Conservation (phyloP, 2,113 vertebrate species). For the Gnathonemus longibarbis region DNA sequence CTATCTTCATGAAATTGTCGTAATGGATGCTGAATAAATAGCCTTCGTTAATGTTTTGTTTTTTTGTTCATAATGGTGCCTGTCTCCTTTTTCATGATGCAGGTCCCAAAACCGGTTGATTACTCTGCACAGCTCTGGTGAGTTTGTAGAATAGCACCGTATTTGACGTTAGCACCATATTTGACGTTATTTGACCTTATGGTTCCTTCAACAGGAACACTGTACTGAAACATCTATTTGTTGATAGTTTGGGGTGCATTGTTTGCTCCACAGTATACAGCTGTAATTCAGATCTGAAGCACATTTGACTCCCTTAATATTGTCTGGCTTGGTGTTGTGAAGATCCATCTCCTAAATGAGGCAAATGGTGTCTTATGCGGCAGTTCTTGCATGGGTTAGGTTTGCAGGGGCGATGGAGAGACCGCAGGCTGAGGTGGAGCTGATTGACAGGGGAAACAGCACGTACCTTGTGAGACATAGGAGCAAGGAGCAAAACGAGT, state of each 20-base stretch:
- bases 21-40: neutral
- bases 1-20: neutral
- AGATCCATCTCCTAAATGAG: neutral
- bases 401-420: conserved; percentile 90
- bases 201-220: neutral
- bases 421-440: conserved; percentile 79
- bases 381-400: conserved; percentile 53
- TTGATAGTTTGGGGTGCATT: neutral
- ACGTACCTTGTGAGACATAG: conserved; percentile 85
- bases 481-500: conserved; percentile 82
- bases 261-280: neutral
- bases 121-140: conserved; percentile 86
- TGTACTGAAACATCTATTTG: neutral
- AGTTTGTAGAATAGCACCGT: conserved; percentile 34
- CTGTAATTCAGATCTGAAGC: neutral
- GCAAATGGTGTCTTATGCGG: neutral
- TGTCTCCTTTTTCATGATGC: conserved; percentile 33
- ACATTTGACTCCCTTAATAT: neutral
- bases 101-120: conserved; percentile 90
- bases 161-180: conserved; percentile 15
- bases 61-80: conserved; percentile 35
- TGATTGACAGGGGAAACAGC: conserved; percentile 77
- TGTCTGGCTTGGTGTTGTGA: neutral
- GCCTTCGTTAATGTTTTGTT: neutral
- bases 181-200: neutral